Percentiles rank a stretch among this genome's conserved stretches.
These are phyloP conservation scores for Drosophila jambulina DNA, from an alignment of 1,140 invertebrate species.

Conservation along the genomic window DNA sequence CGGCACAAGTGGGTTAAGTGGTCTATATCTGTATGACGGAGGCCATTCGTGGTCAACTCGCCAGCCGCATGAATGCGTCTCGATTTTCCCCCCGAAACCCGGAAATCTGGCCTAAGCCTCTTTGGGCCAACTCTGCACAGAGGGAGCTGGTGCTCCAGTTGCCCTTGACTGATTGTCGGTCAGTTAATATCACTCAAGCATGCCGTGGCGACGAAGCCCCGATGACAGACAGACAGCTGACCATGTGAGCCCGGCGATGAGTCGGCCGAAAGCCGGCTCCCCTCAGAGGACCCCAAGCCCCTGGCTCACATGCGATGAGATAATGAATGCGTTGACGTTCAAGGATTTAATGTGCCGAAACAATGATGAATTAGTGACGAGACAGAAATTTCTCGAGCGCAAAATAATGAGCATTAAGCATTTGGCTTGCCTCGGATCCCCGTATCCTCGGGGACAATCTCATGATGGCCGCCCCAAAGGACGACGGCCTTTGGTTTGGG, in stretches of 20 bases:
- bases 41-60: constrained; percentile 46
- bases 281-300: background rate
- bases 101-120: constrained; percentile 73
- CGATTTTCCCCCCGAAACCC: constrained; percentile 6
- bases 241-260: constrained; percentile 72
- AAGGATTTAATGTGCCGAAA: constrained; percentile 84
- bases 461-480: constrained; percentile 42
- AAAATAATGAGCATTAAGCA: constrained; percentile 75
- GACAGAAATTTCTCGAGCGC: constrained; percentile 83
- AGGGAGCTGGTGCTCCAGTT: constrained; percentile 41
- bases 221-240: constrained; percentile 47
- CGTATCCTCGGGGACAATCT: constrained; percentile 35
- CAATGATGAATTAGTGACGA: constrained; percentile 84
- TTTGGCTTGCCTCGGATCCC: constrained; percentile 42
- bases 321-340: constrained; percentile 84
- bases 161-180: constrained; percentile 77
- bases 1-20: constrained; percentile 24
- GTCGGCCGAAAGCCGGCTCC: constrained; percentile 62
- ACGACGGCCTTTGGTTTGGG: constrained; percentile 21
- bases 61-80: constrained; percentile 53
- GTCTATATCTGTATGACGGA: constrained; percentile 31
- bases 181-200: constrained; percentile 83
- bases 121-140: constrained; percentile 34
- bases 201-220: constrained; percentile 58
- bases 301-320: constrained; percentile 61